phyloP scores from a whole-genome alignment of 2,113 vertebrate genomes.

The Probosciger aterrimus region DNA sequence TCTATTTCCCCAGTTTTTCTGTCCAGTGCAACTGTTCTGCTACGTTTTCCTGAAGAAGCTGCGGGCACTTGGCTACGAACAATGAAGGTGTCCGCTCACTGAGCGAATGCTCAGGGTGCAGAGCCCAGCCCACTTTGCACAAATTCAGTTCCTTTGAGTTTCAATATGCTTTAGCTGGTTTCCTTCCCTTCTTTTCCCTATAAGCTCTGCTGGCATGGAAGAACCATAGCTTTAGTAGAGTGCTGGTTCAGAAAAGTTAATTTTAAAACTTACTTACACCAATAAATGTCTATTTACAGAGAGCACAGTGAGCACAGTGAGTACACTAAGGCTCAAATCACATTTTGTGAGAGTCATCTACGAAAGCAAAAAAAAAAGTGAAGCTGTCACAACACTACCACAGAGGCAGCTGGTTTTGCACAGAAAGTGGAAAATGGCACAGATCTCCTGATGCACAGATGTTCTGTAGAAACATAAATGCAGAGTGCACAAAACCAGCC shows the following conservation, averaged over 20 bases:
- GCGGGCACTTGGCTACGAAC: neutral
- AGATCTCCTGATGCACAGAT: neutral
- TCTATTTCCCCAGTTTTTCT: neutral
- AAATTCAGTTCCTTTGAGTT: neutral
- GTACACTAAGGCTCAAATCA: neutral
- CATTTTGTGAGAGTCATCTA: neutral
- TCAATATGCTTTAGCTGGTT: neutral
- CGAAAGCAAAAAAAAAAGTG: neutral
- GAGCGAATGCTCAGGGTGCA: neutral
- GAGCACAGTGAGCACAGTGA: neutral
- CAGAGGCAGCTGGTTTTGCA: neutral
- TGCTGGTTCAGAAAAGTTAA: neutral
- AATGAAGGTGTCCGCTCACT: neutral
- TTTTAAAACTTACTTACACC: neutral
- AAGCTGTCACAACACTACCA: neutral
- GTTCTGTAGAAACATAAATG: neutral
- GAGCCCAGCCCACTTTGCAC: neutral
- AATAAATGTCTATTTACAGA: neutral
- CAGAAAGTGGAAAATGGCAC: neutral
- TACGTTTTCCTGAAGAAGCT: neutral
- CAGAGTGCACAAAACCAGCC: neutral
- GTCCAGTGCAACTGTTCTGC: neutral
- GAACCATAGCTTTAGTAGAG: neutral
- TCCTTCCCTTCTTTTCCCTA: neutral
- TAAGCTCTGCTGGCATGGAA: neutral